Evolutionary conservation across 1,140 invertebrate genomes (phyloP), one percentile per base, ranked within the genome.

Genomic region (Pinna nobilis): DNA sequence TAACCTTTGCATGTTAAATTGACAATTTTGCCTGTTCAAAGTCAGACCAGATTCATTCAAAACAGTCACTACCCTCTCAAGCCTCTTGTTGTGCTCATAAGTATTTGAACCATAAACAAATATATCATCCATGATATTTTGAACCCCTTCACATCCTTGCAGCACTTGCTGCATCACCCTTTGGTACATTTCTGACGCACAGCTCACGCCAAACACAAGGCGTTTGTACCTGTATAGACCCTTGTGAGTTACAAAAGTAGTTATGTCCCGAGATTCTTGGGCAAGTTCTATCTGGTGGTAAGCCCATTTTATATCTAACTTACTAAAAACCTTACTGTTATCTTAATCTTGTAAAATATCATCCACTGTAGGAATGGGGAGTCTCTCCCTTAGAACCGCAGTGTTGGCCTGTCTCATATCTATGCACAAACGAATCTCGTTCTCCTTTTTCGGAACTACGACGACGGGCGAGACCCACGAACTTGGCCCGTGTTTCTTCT

Each of bases 321-420:
- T 44, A 57, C 74, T n/a, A n/a, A n/a, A n/a, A n/a, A n/a, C n/a
- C n/a, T n/a, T n/a, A n/a, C n/a, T n/a, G n/a, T n/a, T n/a, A 69
- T 83, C 78, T 28, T 84, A 30, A 5, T 84, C 78, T 20, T 64
- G 47, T 6, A 83, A 41, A 18, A 85, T 53, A 15, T 83, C 80
- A 53, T 86, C 83, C 5, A 82, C 51, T 9, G 78, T 84, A 33
- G 83, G 82, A 25, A 74, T 76, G 9, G 60, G 59, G 41, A 69
- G 60, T 35, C 70, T 47, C 32, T 74, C 64, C 15, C 74, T 47
- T n/a, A 66, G 35, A 0, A 86, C 70, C 13, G 80, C 77, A 32
- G 49, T 64, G 55, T 84, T 86, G 0, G 78, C 79, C 25, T 51
- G 13, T 49, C 77, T 23, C 82, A 84, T 84, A 44, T 84, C 77